Evolutionary conservation across 2,888 invertebrate species (phyloP).

Genomic region (Proisotoma minuta): DNA sequence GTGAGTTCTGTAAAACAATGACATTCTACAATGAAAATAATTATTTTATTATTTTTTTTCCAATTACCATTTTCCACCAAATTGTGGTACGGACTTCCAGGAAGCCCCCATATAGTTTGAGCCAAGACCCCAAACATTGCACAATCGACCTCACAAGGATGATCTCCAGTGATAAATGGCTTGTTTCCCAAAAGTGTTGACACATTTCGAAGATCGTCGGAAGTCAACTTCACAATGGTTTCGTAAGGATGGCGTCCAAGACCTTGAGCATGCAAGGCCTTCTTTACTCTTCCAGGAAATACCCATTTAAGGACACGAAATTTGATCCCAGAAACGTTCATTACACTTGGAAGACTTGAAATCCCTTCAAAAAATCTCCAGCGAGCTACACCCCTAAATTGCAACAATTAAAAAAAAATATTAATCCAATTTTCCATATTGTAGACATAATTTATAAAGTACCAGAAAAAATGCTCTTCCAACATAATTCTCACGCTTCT

Average conservation of each 20-base stretch:
- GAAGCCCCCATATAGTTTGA: constrained; percentile 49
- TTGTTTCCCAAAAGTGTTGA: constrained; percentile 36
- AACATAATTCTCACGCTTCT: constrained; percentile 32
- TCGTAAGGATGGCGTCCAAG: constrained; percentile 33
- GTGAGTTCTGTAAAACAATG: constrained; percentile 22
- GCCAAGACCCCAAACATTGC: constrained; percentile 47
- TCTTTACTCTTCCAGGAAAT: constrained; percentile 6
- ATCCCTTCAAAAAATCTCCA: constrained; percentile 10
- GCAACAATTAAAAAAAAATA: not conserved
- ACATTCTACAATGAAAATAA: not conserved
- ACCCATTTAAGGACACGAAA: constrained; percentile 1
- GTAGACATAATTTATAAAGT: too few relatives aligned
- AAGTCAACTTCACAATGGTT: constrained; percentile 31
- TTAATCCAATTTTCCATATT: not conserved
- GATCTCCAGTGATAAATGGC: constrained; percentile 41
- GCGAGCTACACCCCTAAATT: constrained; percentile 7
- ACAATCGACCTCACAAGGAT: constrained; percentile 32
- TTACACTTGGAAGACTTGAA: not conserved
- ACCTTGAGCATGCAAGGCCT: constrained; percentile 26
- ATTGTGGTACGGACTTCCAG: constrained; percentile 43
- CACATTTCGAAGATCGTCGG: constrained; percentile 29
- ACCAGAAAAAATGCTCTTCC: constrained; percentile 53
- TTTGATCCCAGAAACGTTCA: not conserved
- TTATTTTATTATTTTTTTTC: not conserved
- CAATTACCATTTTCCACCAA: constrained; percentile 22